Conservation (phyloP, 1,140 invertebrate genomes). For the Drepana arcuata region DNA sequence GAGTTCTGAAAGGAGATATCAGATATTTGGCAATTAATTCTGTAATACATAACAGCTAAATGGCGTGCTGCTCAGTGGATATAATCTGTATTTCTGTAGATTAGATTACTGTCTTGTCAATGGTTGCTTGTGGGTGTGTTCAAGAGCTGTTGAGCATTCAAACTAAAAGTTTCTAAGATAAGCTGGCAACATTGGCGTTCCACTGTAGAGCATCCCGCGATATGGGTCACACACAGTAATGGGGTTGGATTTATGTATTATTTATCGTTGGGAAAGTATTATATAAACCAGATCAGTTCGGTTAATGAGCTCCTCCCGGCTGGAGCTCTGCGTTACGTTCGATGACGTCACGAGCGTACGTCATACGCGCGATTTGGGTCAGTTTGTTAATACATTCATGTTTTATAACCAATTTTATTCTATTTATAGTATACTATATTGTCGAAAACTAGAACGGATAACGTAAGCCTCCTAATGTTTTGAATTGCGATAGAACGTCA, state of each 20-base stretch:
- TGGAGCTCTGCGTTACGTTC: constrained; percentile 16
- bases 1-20: constrained; percentile 10
- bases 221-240: not conserved
- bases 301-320: constrained; percentile 25
- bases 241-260: constrained; percentile 1
- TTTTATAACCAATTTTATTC: constrained; percentile 49
- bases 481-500: too few relatives aligned
- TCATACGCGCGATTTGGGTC: constrained; percentile 54
- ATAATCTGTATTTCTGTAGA: too few relatives aligned
- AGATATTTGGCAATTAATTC: constrained; percentile 18
- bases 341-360: constrained; percentile 42
- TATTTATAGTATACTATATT: constrained; percentile 34
- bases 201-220: too few relatives aligned
- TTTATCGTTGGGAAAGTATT: constrained; percentile 9
- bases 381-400: constrained; percentile 45
- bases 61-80: too few relatives aligned
- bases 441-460: constrained; percentile 19
- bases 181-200: too few relatives aligned
- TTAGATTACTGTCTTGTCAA: too few relatives aligned
- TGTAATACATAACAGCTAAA: constrained; percentile 16
- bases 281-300: constrained; percentile 26
- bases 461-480: too few relatives aligned
- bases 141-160: too few relatives aligned
- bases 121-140: too few relatives aligned
- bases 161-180: too few relatives aligned